Percentiles rank a stretch among this genome's conserved stretches.
phyloP scores from a whole-genome alignment of 1,140 invertebrate genomes.

The Melanaphis sacchari region DNA sequence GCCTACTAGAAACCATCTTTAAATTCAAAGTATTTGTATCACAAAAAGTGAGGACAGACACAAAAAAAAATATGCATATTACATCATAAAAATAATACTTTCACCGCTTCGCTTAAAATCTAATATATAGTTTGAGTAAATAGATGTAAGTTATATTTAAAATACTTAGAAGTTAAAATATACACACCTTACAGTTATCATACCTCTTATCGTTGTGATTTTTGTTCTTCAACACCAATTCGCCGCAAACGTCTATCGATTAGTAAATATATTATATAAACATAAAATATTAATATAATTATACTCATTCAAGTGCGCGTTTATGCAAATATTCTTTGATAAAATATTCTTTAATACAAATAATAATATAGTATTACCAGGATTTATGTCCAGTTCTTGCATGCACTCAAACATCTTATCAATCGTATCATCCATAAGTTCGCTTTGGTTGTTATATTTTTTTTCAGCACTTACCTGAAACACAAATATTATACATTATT shows the following conservation, averaged over 20 bases:
- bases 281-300: not conserved
- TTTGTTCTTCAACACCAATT: constrained; percentile 21
- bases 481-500: not conserved
- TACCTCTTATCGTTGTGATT: not conserved
- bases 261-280: not conserved
- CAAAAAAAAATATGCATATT: not conserved
- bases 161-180: not conserved
- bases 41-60: not conserved
- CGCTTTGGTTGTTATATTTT: constrained; percentile 42
- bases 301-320: not conserved
- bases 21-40: not conserved
- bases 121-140: not conserved
- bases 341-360: not conserved
- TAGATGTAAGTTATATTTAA: not conserved
- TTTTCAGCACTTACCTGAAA: not conserved
- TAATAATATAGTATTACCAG: not conserved
- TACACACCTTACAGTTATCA: constrained; percentile 17
- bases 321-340: not conserved
- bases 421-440: constrained; percentile 13
- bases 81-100: not conserved
- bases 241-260: constrained; percentile 28
- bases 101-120: not conserved
- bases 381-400: constrained; percentile 14
- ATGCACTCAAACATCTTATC: constrained; percentile 12
- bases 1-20: not conserved